Conservation (phyloP, 2,113 vertebrate species). For the Calidris pugnax region DNA sequence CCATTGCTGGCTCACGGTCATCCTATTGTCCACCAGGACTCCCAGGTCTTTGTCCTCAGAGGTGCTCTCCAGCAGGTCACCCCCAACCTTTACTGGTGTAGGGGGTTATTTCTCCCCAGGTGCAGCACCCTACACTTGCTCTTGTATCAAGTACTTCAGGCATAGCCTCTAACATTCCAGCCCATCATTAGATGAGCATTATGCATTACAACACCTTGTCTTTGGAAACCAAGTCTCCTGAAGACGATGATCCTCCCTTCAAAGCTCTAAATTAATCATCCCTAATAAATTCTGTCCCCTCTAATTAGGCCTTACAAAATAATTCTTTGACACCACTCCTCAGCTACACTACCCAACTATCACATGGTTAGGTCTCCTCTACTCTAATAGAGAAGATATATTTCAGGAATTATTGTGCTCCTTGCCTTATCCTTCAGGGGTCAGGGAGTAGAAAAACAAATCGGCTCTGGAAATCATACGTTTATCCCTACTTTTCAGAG, state of each 20-base stretch:
- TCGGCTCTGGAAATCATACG: not conserved
- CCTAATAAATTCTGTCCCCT: not conserved
- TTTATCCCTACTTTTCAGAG: not conserved
- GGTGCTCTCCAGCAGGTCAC: too few species aligned
- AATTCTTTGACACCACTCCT: not conserved
- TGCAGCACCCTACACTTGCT: too few species aligned
- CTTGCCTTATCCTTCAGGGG: not conserved
- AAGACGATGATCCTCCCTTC: not conserved
- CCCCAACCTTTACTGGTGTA: too few species aligned
- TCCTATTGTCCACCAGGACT: too few species aligned
- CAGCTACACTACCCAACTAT: not conserved
- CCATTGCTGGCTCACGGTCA: too few species aligned
- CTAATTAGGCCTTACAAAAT: not conserved
- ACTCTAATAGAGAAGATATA: not conserved
- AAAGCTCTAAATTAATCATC: not conserved
- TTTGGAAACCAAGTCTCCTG: slow-evolving; percentile 1
- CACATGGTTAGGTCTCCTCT: not conserved
- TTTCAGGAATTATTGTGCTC: not conserved
- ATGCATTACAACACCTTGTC: not conserved
- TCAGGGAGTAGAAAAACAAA: not conserved
- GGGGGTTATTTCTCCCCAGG: too few species aligned
- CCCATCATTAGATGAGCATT: not conserved
- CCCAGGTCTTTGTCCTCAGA: too few species aligned
- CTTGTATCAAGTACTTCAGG: not conserved
- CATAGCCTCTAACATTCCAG: not conserved